Evolutionary conservation across 2,888 invertebrate species (phyloP).

Genomic region (Periphyllus acericola): DNA sequence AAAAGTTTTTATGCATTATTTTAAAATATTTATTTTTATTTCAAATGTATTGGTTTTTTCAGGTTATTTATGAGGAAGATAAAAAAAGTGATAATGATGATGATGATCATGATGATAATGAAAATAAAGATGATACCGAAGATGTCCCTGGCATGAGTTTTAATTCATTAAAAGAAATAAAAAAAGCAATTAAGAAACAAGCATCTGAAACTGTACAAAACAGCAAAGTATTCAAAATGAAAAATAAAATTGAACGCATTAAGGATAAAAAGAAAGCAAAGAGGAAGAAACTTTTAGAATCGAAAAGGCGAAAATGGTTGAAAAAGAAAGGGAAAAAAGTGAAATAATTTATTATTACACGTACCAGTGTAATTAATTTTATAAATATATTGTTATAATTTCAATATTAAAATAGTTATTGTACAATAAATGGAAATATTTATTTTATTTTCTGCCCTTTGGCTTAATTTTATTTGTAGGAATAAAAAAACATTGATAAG

Average conservation of each 20-base stretch:
- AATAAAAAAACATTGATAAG: background rate
- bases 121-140: slow-evolving; percentile 66
- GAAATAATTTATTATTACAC: background rate
- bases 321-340: slow-evolving; percentile 58
- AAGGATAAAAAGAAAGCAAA: slow-evolving; percentile 75
- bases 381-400: background rate
- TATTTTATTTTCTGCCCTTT: background rate
- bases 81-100: slow-evolving; percentile 67
- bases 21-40: background rate
- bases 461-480: background rate
- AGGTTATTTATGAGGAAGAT: slow-evolving; percentile 64
- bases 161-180: slow-evolving; percentile 76
- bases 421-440: background rate
- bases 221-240: slow-evolving; percentile 81
- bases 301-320: slow-evolving; percentile 56
- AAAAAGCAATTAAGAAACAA: slow-evolving; percentile 76
- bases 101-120: slow-evolving; percentile 67
- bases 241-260: slow-evolving; percentile 72
- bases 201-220: slow-evolving; percentile 79
- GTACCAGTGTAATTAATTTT: background rate
- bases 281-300: slow-evolving; percentile 52
- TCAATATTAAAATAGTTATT: slow-evolving; percentile 7
- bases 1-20: background rate
- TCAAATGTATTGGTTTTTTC: background rate
- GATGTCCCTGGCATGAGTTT: slow-evolving; percentile 70